A percentile compares a stretch with the other conserved stretches of the same genome.
Evolutionary conservation across 2,888 invertebrate species (phyloP).

Genomic region (Sarcophaga subvicina): DNA sequence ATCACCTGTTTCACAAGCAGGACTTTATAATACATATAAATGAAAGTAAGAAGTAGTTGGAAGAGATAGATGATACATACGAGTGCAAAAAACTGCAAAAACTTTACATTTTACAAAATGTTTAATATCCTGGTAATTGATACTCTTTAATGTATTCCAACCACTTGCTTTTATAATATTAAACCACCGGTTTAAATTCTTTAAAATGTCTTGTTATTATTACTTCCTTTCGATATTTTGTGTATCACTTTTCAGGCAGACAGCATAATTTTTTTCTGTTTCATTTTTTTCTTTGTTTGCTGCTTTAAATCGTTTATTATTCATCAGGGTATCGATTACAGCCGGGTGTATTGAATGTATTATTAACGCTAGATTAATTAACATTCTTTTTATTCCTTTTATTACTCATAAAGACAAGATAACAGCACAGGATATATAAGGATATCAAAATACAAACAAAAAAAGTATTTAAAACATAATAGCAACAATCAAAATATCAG

Average conservation of each 20-base stretch:
- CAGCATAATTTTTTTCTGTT: conserved; percentile 1
- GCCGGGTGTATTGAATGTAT: conserved; percentile 60
- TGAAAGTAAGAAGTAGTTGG: no score
- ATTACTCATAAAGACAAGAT: conserved; percentile 30
- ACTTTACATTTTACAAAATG: not conserved
- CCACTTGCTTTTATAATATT: not conserved
- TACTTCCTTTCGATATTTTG: conserved; percentile 41
- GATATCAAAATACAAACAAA: conserved; percentile 42
- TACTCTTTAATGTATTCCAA: conserved; percentile 27
- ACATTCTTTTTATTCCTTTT: conserved; percentile 55
- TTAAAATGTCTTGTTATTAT: conserved; percentile 48
- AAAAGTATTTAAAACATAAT: conserved; percentile 25
- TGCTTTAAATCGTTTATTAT: conserved; percentile 53
- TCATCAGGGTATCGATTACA: conserved; percentile 61
- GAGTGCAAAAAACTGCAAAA: no score
- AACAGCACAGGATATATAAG: conserved; percentile 34
- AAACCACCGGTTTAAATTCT: conserved; percentile 53
- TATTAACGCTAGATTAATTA: conserved; percentile 69
- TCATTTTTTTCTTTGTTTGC: not conserved
- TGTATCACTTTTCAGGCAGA: conserved; percentile 25
- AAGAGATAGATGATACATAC: no score
- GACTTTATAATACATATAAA: no score
- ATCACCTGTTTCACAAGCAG: no score
- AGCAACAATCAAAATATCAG: not conserved
- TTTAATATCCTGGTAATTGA: conserved; percentile 54